These are phyloP conservation scores for Alca torda DNA, from an alignment of 2,797 vertebrate species.

Conservation along the genomic window DNA sequence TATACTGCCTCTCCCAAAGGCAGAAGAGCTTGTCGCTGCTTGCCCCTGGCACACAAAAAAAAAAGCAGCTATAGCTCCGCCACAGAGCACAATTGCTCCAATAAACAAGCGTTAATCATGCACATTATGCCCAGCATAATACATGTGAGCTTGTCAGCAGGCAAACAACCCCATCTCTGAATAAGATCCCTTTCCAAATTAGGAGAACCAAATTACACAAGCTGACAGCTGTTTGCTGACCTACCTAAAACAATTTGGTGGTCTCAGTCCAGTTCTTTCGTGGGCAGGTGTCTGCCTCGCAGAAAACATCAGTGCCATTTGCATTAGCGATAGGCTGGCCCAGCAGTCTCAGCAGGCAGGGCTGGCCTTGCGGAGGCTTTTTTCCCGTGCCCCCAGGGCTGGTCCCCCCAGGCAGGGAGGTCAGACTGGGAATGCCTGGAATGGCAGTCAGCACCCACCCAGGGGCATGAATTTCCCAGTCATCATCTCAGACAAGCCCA, in stretches of 20 bases:
- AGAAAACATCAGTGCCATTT: slow-evolving; percentile 67
- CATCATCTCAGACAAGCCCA: background rate
- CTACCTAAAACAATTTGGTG: slow-evolving; percentile 74
- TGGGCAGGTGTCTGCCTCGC: slow-evolving; percentile 74
- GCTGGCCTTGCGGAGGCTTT: background rate
- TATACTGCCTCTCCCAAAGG: slow-evolving; percentile 12
- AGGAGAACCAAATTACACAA: slow-evolving; percentile 72
- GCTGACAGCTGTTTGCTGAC: slow-evolving; percentile 78
- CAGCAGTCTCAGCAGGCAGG: slow-evolving; percentile 1
- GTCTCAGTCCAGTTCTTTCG: slow-evolving; percentile 66
- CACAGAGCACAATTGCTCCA: slow-evolving; percentile 66
- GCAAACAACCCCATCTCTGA: slow-evolving; percentile 52
- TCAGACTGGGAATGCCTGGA: background rate
- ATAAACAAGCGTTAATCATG: slow-evolving; percentile 75
- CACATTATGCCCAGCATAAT: slow-evolving; percentile 78
- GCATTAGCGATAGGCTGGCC: slow-evolving; percentile 56
- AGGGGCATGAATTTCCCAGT: background rate
- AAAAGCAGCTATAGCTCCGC: slow-evolving; percentile 50
- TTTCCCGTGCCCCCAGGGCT: background rate
- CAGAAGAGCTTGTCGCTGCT: slow-evolving; percentile 43
- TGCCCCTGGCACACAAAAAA: slow-evolving; percentile 45
- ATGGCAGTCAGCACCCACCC: background rate
- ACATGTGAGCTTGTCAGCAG: slow-evolving; percentile 65
- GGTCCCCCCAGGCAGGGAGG: background rate
- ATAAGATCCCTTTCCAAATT: slow-evolving; percentile 66